phyloP scores from a whole-genome alignment of 2,888 invertebrate genomes.

The Pimpla rufipes region DNA sequence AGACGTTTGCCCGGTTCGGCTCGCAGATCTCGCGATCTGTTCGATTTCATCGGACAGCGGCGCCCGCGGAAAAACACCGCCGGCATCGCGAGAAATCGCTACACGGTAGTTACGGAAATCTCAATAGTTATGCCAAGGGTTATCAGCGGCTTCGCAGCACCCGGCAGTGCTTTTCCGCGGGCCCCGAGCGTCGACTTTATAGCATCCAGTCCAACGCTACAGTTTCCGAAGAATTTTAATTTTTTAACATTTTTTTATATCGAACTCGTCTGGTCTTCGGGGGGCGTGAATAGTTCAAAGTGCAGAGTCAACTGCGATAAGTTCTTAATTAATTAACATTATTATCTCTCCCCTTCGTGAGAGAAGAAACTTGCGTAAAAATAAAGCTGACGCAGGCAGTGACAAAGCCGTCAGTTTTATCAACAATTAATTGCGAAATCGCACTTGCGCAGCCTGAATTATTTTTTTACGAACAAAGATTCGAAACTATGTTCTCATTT shows the following conservation, averaged over 20 bases:
- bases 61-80: too few species aligned
- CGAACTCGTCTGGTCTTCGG: neutral
- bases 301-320: constrained; percentile 14
- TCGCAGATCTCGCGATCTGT: neutral
- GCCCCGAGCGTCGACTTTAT: neutral
- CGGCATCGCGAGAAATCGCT: too few species aligned
- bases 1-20: constrained; percentile 19
- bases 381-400: neutral
- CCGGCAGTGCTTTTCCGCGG: too few species aligned
- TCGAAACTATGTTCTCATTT: too few species aligned
- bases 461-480: too few species aligned
- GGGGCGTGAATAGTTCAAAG: neutral
- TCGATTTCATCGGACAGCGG: neutral
- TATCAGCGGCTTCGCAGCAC: too few species aligned
- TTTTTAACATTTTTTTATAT: too few species aligned
- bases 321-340: neutral
- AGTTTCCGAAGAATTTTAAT: neutral
- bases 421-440: too few species aligned
- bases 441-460: too few species aligned
- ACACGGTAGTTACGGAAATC: too few species aligned
- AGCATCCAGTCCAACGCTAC: neutral
- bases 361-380: neutral
- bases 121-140: too few species aligned
- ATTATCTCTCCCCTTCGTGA: neutral
- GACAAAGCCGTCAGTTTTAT: too few species aligned